Conservation (phyloP, 2,113 vertebrate species). For the Isurus oxyrinchus region DNA sequence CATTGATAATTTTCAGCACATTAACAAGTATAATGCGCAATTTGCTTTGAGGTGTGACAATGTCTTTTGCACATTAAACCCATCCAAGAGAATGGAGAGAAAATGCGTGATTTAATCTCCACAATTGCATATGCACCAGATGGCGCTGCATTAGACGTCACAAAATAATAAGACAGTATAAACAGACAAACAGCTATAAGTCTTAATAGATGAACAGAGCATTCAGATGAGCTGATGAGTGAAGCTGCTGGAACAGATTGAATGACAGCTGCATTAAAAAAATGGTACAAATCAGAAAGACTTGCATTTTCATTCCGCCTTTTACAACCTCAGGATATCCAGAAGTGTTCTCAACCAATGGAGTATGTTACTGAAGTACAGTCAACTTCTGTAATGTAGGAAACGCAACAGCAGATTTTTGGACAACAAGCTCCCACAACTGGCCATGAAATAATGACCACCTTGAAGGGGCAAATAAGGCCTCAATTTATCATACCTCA, state of each 20-base stretch:
- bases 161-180: not conserved
- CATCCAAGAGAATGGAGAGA: not conserved
- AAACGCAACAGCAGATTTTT: too few relatives aligned
- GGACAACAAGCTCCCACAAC: too few relatives aligned
- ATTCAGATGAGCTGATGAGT: not conserved
- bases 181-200: not conserved
- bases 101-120: not conserved
- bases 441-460: not conserved
- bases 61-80: not conserved
- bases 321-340: not conserved
- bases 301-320: not conserved
- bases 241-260: not conserved
- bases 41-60: not conserved
- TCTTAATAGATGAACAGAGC: too few relatives aligned
- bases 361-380: not conserved
- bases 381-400: not conserved
- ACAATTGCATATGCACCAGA: not conserved
- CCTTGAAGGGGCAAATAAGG: not conserved
- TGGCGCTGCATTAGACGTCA: not conserved
- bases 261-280: not conserved
- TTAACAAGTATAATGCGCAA: not conserved
- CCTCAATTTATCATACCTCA: not conserved
- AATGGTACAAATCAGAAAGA: not conserved
- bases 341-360: not conserved
- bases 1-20: not conserved